Percentiles rank a stretch among this genome's conserved stretches.
Evolutionary conservation across 2,888 invertebrate species (phyloP).

Genomic region (Patella ulyssiponensis): DNA sequence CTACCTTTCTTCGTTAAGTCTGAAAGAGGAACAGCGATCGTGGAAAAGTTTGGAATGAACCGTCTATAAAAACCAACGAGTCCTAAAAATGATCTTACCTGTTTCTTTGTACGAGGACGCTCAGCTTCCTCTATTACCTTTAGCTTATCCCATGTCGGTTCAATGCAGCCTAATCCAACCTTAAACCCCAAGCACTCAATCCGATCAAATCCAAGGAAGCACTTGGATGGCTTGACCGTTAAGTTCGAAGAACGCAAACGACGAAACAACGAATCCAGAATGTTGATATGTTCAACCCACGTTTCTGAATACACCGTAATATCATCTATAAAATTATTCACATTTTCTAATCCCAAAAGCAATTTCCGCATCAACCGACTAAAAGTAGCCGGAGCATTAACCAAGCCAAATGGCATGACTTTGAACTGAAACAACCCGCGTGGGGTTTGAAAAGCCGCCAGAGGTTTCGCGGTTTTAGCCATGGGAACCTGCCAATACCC

Average conservation of each 20-base stretch:
- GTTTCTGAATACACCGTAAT: constrained; percentile 15
- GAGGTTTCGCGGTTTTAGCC: not conserved
- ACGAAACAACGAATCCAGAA: constrained; percentile 2
- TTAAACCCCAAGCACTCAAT: constrained; percentile 25
- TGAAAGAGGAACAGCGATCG: constrained; percentile 38
- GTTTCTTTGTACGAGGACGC: constrained; percentile 20
- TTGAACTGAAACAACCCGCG: constrained; percentile 9
- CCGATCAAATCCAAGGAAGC: constrained; percentile 13
- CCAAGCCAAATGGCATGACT: too few relatives aligned
- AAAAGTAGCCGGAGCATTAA: constrained; percentile 21
- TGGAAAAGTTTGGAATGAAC: constrained; percentile 26
- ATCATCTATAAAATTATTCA: constrained; percentile 24
- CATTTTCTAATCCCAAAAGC: constrained; percentile 15
- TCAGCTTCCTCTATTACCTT: constrained; percentile 11
- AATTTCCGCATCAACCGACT: constrained; percentile 24
- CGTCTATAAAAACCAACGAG: constrained; percentile 23
- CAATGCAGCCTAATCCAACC: constrained; percentile 6
- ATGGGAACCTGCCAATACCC: constrained; percentile 18
- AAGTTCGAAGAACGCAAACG: constrained; percentile 6
- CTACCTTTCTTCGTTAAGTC: constrained; percentile 31
- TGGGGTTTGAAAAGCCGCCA: constrained; percentile 7
- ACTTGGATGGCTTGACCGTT: constrained; percentile 20
- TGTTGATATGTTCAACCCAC: constrained; percentile 19
- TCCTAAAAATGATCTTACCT: constrained; percentile 22
- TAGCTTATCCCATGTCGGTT: constrained; percentile 1